Conservation (phyloP, 2,113 vertebrate genomes). For the Chrysochloris asiatica region DNA sequence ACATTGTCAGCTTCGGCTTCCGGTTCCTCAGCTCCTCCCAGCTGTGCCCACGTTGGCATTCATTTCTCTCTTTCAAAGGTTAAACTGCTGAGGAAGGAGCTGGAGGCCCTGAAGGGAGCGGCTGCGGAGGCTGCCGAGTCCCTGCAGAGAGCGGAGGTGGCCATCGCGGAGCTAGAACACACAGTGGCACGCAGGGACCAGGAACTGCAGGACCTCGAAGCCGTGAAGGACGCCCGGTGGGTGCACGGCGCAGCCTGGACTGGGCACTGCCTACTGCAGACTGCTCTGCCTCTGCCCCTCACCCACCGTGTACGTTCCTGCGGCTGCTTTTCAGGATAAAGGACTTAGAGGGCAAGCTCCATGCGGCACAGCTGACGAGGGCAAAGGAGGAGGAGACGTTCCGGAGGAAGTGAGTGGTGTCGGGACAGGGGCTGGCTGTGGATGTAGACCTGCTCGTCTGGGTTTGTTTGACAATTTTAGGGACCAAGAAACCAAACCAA, state of each 20-base stretch:
- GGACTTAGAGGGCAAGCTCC: constrained; percentile 82
- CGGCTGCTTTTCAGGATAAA: constrained; percentile 83
- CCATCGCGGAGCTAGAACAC: constrained; percentile 75
- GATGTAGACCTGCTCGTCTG: too few relatives aligned
- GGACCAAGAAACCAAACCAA: too few relatives aligned
- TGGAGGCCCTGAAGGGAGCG: constrained; percentile 76
- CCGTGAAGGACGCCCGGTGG: constrained; percentile 85
- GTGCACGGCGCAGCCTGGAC: neutral
- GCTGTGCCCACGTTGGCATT: too few relatives aligned
- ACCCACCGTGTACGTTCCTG: neutral
- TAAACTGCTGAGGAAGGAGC: constrained; percentile 85
- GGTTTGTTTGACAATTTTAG: too few relatives aligned
- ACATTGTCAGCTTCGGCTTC: too few relatives aligned
- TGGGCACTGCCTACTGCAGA: neutral
- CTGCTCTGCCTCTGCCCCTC: neutral
- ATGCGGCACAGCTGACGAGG: constrained; percentile 67
- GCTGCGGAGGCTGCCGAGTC: constrained; percentile 75
- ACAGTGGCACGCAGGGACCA: constrained; percentile 76
- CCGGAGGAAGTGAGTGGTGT: constrained; percentile 82
- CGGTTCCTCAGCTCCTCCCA: fast-evolving
- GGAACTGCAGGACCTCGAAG: constrained; percentile 80
- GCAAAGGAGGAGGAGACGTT: constrained; percentile 80
- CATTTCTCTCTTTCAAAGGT: constrained; percentile 75
- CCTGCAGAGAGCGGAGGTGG: constrained; percentile 77
- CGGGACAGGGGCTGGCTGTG: too few relatives aligned